These are phyloP conservation scores for Mamestra configurata DNA, from an alignment of 1,140 invertebrate genomes.

Conservation along the genomic window DNA sequence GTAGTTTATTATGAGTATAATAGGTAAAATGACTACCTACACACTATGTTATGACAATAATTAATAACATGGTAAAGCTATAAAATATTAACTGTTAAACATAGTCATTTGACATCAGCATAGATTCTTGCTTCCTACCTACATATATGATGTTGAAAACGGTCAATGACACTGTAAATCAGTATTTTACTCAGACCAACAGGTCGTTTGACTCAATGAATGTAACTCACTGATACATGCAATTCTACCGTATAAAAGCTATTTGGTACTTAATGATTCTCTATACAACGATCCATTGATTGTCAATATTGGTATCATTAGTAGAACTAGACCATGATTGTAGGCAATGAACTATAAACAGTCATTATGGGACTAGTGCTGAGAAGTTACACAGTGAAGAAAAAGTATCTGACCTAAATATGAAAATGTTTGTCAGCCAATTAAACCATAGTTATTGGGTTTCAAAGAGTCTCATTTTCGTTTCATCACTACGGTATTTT, in stretches of 20 bases:
- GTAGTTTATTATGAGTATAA: too few relatives aligned
- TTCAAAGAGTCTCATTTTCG: not conserved
- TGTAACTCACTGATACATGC: too few relatives aligned
- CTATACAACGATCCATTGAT: not conserved
- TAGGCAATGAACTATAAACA: not conserved
- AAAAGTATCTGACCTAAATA: not conserved
- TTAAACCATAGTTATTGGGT: not conserved
- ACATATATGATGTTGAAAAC: not conserved
- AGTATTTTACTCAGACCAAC: not conserved
- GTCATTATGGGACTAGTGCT: not conserved
- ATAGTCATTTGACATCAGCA: not conserved
- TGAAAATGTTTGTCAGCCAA: not conserved
- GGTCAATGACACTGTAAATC: not conserved
- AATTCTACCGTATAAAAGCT: too few relatives aligned
- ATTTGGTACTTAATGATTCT: not conserved
- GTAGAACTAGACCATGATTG: not conserved
- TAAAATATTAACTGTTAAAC: too few relatives aligned
- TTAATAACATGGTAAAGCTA: too few relatives aligned
- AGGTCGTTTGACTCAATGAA: too few relatives aligned
- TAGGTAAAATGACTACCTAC: too few relatives aligned
- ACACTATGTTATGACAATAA: too few relatives aligned
- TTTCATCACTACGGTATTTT: too few relatives aligned
- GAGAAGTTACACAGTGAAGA: not conserved
- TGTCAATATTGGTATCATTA: slow-evolving; percentile 1
- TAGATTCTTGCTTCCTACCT: not conserved